A percentile compares a stretch with the other conserved stretches of the same genome.
These are phyloP conservation scores for Homalodisca vitripennis DNA, from an alignment of 1,140 invertebrate genomes.

Conservation along the genomic window DNA sequence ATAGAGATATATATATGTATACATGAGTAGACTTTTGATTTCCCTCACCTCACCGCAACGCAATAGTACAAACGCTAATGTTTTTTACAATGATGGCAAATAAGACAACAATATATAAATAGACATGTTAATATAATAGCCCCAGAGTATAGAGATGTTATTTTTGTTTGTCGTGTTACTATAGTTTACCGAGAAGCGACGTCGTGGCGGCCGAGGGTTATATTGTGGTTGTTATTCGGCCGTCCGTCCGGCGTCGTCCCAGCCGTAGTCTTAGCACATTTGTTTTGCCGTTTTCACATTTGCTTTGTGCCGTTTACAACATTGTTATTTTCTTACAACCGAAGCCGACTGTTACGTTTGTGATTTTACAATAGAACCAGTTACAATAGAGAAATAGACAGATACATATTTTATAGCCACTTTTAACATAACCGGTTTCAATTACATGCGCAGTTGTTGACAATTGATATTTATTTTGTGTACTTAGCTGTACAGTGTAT, in stretches of 20 bases:
- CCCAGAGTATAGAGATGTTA: constrained; percentile 22
- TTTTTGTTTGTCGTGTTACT: constrained; percentile 12
- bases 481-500: constrained; percentile 24
- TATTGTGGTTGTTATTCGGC: constrained; percentile 5
- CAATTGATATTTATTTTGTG: constrained; percentile 24
- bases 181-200: background rate
- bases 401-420: constrained; percentile 11
- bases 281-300: background rate
- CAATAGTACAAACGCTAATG: constrained; percentile 25
- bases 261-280: constrained; percentile 14
- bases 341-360: constrained; percentile 4
- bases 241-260: background rate
- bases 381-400: constrained; percentile 18
- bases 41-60: constrained; percentile 9
- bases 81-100: constrained; percentile 26
- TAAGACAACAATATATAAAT: constrained; percentile 16
- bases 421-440: constrained; percentile 21
- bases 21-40: constrained; percentile 19
- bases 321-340: constrained; percentile 19
- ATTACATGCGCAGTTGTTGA: constrained; percentile 15
- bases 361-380: constrained; percentile 21
- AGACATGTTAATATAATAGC: constrained; percentile 21
- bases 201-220: constrained; percentile 3
- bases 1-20: constrained; percentile 18
- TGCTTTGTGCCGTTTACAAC: background rate